phyloP scores from a whole-genome alignment of 2,888 invertebrate species.

The Creontiades dilutus region DNA sequence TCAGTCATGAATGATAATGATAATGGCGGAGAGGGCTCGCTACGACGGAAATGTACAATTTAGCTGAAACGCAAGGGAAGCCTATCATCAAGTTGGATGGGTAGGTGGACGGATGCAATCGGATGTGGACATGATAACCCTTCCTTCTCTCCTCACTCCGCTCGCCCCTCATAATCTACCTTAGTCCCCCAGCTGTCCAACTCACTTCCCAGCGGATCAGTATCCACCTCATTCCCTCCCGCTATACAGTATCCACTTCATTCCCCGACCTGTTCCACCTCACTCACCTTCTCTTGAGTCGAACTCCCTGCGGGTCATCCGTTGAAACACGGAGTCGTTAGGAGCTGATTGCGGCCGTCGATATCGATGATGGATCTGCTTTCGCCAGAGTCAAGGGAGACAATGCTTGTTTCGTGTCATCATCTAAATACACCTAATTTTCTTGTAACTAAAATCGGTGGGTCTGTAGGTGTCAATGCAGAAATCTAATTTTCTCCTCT shows the following conservation, averaged over 20 bases:
- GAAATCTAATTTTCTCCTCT: too few species aligned
- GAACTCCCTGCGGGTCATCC: not conserved
- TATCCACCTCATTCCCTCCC: too few species aligned
- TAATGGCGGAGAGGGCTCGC: not conserved
- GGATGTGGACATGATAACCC: slow-evolving; percentile 12
- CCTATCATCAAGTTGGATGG: slow-evolving; percentile 36
- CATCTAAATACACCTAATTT: too few species aligned
- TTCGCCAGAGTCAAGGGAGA: not conserved
- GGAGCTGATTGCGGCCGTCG: slow-evolving; percentile 10
- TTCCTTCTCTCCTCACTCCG: not conserved
- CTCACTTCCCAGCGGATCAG: too few species aligned
- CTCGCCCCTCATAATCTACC: not conserved
- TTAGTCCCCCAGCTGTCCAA: too few species aligned
- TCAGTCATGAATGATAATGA: not conserved
- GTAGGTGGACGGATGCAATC: not conserved
- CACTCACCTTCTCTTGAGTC: not conserved
- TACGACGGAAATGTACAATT: slow-evolving; percentile 18
- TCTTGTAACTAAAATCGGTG: too few species aligned
- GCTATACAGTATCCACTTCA: not conserved
- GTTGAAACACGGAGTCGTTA: not conserved
- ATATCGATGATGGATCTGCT: not conserved
- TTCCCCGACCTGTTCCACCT: not conserved
- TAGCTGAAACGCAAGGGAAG: slow-evolving; percentile 1
- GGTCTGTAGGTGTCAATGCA: too few species aligned
- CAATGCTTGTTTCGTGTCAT: not conserved